phyloP scores from a whole-genome alignment of 2,113 vertebrate genomes.

The Turdus rufiventris region DNA sequence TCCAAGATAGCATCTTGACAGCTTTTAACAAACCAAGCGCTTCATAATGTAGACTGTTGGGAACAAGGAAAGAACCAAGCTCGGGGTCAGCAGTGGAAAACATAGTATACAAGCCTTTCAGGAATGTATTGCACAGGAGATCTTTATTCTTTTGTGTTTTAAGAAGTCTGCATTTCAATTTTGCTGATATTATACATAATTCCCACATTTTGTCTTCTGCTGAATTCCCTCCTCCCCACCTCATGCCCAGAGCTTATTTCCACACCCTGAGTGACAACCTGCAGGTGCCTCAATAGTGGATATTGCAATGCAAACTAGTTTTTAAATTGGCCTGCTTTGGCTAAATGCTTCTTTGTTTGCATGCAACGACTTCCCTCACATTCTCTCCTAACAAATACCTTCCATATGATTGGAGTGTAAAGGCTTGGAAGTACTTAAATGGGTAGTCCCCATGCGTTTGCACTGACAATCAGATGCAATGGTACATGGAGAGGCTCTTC shows the following conservation, averaged over 20 bases:
- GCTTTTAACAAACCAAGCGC: slow-evolving; percentile 5
- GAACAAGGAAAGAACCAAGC: not conserved
- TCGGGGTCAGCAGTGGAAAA: not conserved
- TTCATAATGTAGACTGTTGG: not conserved
- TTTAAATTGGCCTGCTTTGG: slow-evolving; percentile 28
- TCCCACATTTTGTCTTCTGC: not conserved
- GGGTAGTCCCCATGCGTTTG: not conserved
- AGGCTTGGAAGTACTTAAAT: not conserved
- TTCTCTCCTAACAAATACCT: not conserved
- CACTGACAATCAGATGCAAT: not conserved
- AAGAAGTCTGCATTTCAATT: not conserved
- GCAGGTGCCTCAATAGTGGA: not conserved
- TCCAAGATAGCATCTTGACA: slow-evolving; percentile 22
- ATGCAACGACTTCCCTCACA: not conserved
- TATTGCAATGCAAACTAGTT: slow-evolving; percentile 35
- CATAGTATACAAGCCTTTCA: not conserved
- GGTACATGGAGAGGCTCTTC: not conserved
- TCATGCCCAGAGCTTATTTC: slow-evolving; percentile 2
- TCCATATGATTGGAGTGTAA: not conserved
- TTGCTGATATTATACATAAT: slow-evolving; percentile 24
- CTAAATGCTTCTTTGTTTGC: slow-evolving; percentile 18
- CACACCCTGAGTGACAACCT: not conserved
- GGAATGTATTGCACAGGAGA: not conserved
- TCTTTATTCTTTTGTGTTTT: not conserved
- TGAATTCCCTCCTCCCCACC: not conserved